Evolutionary conservation across 2,888 invertebrate species (phyloP), one percentile per base, ranked within the genome.

Genomic region (Tubulanus polymorphus): DNA sequence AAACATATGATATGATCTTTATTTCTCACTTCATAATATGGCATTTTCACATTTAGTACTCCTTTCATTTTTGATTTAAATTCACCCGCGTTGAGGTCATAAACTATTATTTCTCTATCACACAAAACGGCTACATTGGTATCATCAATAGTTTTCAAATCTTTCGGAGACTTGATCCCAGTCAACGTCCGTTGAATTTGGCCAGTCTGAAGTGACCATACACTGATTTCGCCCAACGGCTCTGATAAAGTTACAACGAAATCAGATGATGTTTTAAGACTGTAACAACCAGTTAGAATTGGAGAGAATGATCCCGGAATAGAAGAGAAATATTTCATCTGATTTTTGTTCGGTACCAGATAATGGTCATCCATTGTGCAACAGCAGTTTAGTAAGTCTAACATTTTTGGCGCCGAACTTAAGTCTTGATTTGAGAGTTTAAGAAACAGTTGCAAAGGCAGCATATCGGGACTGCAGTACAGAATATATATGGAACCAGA

Each of bases 31-130:
- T 90, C 91, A 79, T 88, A 93, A 78, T 86, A 91, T 55, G 92
- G 91, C 91, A 91, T 90, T 79, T 90, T 91, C 78, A 92, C 91
- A 81, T 92, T 92, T 90, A 92, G 91, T 28, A 92, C 89, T 37
- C 79, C 78, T 73, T 90, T 88, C 47, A 91, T 79, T 37, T 89
- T 87, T 12, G 87, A 86, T 69, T 88, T 71, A 75, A 86, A 85
- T 23, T 67, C 66, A 2, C 90, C 91, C 78, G 86, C 85, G 69
- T 91, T 86, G 52, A 92, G 80, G 77, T 92, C 87, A 69, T 89
- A 89, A 37, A 91, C 86, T 66, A 86, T 83, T 29, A 93, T 84
- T 75, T 92, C 91, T 37, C 92, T 82, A 55, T 87, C 84, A 73
- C 91, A 91, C 50, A 92, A 81, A 54, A 91, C 88, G 61, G 91